Evolutionary conservation across 2,113 vertebrate genomes (phyloP).

Genomic region (Piaya cayana): DNA sequence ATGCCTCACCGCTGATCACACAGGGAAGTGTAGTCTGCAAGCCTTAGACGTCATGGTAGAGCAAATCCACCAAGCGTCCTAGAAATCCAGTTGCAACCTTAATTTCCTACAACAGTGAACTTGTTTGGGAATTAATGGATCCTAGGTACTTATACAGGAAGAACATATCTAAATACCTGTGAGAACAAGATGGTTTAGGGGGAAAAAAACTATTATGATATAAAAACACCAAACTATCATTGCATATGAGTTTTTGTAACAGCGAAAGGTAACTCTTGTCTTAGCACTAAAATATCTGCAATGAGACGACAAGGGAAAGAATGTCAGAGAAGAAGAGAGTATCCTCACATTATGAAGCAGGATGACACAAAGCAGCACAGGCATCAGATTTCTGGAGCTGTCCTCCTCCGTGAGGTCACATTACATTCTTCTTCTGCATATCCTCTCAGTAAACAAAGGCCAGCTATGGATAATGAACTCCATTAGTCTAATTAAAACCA

Average conservation of each 20-base stretch:
- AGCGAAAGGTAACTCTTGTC: background rate
- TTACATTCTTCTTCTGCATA: background rate
- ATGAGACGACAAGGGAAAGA: background rate
- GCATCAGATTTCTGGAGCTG: background rate
- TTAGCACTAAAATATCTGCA: background rate
- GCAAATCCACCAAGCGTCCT: background rate
- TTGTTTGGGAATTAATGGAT: background rate
- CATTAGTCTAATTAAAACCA: conserved; percentile 22
- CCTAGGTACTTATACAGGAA: background rate
- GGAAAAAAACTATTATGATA: background rate
- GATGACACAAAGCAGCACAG: background rate
- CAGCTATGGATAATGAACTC: background rate
- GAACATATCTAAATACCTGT: background rate
- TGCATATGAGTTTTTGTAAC: no score
- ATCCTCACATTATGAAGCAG: background rate
- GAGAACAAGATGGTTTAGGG: background rate
- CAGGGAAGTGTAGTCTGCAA: background rate
- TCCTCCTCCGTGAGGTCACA: background rate
- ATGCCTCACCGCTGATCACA: background rate
- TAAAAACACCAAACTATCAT: no score
- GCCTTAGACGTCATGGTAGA: background rate
- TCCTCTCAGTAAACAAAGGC: background rate
- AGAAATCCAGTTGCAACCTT: background rate
- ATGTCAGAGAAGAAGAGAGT: background rate
- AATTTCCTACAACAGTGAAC: background rate